Conservation (phyloP, 2,888 invertebrate species). For the Hermaeophaga mercurialis region DNA sequence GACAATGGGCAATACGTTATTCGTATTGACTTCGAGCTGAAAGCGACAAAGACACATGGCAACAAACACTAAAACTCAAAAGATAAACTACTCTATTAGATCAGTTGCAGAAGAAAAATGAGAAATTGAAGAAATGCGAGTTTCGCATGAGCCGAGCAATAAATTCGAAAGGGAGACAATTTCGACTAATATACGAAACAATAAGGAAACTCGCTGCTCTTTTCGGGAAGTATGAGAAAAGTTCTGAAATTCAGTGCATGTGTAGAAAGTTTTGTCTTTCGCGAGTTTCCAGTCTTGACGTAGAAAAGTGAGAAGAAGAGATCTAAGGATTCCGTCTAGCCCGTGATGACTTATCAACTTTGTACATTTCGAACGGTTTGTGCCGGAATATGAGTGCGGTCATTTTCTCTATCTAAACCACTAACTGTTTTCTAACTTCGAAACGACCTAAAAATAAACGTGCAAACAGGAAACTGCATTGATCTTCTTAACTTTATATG, state of each 20-base stretch:
- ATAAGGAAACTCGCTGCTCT: slow-evolving; percentile 41
- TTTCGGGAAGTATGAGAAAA: slow-evolving; percentile 37
- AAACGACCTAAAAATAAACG: slow-evolving; percentile 5
- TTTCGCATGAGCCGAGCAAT: slow-evolving; percentile 24
- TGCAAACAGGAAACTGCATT: background rate
- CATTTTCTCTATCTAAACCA: slow-evolving; percentile 13
- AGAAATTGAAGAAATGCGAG: slow-evolving; percentile 19
- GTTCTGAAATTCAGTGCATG: slow-evolving; percentile 42
- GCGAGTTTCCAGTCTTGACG: slow-evolving; percentile 32
- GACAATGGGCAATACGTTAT: background rate
- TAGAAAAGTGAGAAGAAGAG: slow-evolving; percentile 22
- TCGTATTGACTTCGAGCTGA: background rate
- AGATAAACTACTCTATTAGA: slow-evolving; percentile 22
- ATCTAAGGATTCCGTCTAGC: slow-evolving; percentile 12
- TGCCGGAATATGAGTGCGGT: slow-evolving; percentile 12
- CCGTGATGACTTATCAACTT: slow-evolving; percentile 15
- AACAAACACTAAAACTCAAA: slow-evolving; percentile 3
- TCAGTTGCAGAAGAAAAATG: slow-evolving; percentile 23
- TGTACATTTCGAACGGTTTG: slow-evolving; percentile 10
- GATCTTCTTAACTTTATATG: slow-evolving; percentile 8
- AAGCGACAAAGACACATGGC: background rate
- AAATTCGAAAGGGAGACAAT: slow-evolving; percentile 34
- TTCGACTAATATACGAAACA: slow-evolving; percentile 43
- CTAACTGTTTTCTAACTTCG: slow-evolving; percentile 9
- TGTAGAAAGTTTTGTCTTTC: slow-evolving; percentile 44